phyloP scores from a whole-genome alignment of 2,113 vertebrate species.

The Entosphenus tridentatus region DNA sequence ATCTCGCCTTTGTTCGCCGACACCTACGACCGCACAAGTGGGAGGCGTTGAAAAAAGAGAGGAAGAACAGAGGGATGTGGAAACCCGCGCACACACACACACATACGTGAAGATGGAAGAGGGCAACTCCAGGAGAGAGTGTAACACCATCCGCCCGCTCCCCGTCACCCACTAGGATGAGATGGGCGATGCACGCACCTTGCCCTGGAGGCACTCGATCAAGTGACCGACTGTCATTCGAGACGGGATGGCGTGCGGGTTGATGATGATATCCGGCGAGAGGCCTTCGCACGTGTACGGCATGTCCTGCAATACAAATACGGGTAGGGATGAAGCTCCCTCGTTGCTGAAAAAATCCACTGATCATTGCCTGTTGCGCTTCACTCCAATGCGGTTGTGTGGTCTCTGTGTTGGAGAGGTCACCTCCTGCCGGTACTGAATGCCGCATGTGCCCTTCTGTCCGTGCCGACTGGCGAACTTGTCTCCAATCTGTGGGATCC shows the following conservation, averaged over 20 bases:
- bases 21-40: slow-evolving; percentile 30
- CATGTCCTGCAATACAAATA: slow-evolving; percentile 47
- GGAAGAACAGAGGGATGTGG: too few relatives aligned
- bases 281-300: slow-evolving; percentile 95
- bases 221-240: slow-evolving; percentile 97
- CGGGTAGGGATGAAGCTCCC: too few relatives aligned
- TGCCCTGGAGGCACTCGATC: slow-evolving; percentile 97
- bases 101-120: too few relatives aligned
- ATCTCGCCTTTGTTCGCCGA: slow-evolving; percentile 98
- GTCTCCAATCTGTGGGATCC: slow-evolving; percentile 94
- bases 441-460: slow-evolving; percentile 93
- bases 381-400: too few relatives aligned
- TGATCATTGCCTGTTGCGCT: too few relatives aligned
- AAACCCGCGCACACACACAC: too few relatives aligned
- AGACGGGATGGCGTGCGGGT: slow-evolving; percentile 91
- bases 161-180: too few relatives aligned
- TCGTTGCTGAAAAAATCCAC: too few relatives aligned
- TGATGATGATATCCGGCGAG: slow-evolving; percentile 96
- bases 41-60: background rate
- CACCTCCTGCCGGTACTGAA: slow-evolving; percentile 97
- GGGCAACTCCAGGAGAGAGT: too few relatives aligned
- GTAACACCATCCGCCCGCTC: too few relatives aligned
- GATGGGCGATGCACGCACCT: slow-evolving; percentile 28
- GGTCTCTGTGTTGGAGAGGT: background rate
- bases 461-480: slow-evolving; percentile 95